These are phyloP conservation scores for Bombus balteatus DNA, from an alignment of 1,140 invertebrate species.

Conservation along the genomic window DNA sequence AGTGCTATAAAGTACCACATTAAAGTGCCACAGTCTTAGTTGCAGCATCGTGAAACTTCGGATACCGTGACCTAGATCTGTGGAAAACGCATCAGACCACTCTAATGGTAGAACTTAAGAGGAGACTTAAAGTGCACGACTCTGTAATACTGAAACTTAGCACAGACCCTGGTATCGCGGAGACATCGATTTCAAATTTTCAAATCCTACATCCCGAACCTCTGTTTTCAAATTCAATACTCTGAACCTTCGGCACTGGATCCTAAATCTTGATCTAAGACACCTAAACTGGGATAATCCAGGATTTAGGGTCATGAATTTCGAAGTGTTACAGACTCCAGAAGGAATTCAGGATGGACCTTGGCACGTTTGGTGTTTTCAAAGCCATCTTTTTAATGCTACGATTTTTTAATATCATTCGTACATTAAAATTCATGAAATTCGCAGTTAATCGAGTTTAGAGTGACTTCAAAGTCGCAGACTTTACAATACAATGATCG, in stretches of 20 bases:
- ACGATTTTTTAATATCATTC: not conserved
- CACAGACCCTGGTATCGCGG: not conserved
- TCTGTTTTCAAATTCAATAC: not conserved
- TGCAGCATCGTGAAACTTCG: not conserved
- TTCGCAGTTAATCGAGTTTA: not conserved
- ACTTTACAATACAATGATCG: too few species aligned
- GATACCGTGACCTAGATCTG: not conserved
- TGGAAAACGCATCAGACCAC: not conserved
- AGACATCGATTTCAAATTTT: not conserved
- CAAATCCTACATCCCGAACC: not conserved
- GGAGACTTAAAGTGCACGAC: not conserved
- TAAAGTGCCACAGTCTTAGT: not conserved
- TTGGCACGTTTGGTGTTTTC: not conserved
- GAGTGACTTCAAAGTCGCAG: too few species aligned
- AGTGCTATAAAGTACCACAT: not conserved
- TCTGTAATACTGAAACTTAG: not conserved
- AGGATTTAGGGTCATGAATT: not conserved
- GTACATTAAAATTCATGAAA: not conserved
- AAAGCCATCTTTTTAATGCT: not conserved
- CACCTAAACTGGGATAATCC: not conserved
- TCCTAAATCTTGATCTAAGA: not conserved
- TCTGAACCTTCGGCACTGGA: too few species aligned
- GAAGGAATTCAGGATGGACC: not conserved
- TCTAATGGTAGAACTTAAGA: not conserved
- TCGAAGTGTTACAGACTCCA: not conserved